Base-by-base conservation (phyloP, 1,140 invertebrate genomes). In the Luehdorfia chinensis region DNA sequence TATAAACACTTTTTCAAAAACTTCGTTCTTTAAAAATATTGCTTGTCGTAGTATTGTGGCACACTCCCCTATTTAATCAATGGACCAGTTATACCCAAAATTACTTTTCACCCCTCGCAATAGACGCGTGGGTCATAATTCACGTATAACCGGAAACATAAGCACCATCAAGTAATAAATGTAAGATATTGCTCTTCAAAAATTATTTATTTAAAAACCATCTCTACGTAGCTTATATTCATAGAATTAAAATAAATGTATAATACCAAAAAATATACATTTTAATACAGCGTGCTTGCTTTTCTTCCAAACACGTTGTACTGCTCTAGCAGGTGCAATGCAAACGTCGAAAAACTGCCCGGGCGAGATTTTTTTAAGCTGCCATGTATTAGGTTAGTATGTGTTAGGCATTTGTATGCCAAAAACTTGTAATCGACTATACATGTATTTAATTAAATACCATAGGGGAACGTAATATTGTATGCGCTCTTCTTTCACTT, bases 251-350 rank as follows among this genome's bases (percentile, higher is more conserved):
- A 27, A 8, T 27, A 7, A 27, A 27, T 27, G 8, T 27, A 7
- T 7, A 27, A 27, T 8, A 2, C 11, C 25, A 8, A 27, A 8
- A n/a, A 9, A 0, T 27, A 7, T 2, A 27, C 25, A 32, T 14
- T 11, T 4, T n/a, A n/a, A n/a, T n/a, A n/a, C n/a, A n/a, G n/a
- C n/a, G n/a, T n/a, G n/a, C 13, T 32, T 15, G 13, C 13, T 9
- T 31, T 30, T 41, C 27, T 27, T 31, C 34, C 45, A 47, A 57
- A 47, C 48, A 49, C 51, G 45, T 55, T 69, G 23, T 16, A 6
- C 47, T 28, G 27, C 41, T 43, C 39, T 45, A 51, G 65, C 77
- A 81, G 77, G 77, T 81, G 77, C 66, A 71, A 62, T 77, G 73
- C 65, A 70, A 62, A 8, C 23, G 21, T 55, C 55, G 56, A 66